These are phyloP conservation scores for Erinaceus europaeus DNA, from an alignment of 2,113 vertebrate genomes.

Conservation along the genomic window DNA sequence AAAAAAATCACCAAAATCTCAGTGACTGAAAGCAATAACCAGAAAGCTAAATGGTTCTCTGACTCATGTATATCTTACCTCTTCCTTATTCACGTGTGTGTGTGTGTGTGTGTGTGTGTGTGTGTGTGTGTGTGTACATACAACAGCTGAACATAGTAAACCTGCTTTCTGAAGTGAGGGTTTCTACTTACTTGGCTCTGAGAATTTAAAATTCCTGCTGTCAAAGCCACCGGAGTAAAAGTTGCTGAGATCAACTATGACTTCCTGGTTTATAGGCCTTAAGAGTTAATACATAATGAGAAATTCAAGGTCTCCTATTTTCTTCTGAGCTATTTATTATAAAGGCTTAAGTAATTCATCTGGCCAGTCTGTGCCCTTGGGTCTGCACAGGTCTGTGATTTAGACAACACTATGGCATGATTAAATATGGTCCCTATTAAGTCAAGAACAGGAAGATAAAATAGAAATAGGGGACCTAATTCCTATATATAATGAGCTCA, in stretches of 20 bases:
- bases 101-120: rapidly evolving
- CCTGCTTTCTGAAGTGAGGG: neutral
- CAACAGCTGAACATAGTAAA: neutral
- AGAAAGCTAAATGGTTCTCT: neutral
- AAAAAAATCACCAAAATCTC: neutral
- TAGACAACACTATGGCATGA: neutral
- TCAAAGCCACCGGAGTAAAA: slow-evolving; percentile 24
- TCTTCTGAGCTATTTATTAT: slow-evolving; percentile 37
- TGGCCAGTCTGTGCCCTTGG: neutral
- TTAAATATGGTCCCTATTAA: slow-evolving; percentile 33
- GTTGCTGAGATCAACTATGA: neutral
- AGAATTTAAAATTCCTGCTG: slow-evolving; percentile 28
- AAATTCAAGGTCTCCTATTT: slow-evolving; percentile 49
- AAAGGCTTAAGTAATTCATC: slow-evolving; percentile 12
- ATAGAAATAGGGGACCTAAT: slow-evolving; percentile 4
- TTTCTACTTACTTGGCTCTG: neutral
- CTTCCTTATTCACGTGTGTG: neutral
- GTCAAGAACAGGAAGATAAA: slow-evolving; percentile 23
- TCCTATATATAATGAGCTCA: slow-evolving; percentile 22
- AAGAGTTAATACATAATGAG: slow-evolving; percentile 29
- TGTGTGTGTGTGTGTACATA: too few relatives aligned
- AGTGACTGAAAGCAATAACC: neutral
- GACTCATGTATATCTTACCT: neutral
- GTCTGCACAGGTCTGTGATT: neutral
- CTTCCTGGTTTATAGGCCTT: slow-evolving; percentile 5